Evolutionary conservation across 2,888 invertebrate species (phyloP).

Genomic region (Drosophila niveifrons): DNA sequence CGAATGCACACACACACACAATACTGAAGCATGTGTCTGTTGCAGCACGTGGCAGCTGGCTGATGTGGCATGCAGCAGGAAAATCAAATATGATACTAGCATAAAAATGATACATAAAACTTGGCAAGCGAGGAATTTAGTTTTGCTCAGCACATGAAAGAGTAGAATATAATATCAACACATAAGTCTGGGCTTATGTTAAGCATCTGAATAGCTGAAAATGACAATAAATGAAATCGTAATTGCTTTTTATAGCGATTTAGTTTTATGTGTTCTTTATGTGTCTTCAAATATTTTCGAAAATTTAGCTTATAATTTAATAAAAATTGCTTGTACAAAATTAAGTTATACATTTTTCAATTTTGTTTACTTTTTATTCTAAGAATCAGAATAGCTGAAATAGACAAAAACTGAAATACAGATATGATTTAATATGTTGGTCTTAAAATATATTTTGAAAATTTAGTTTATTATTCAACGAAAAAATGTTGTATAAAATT

Average conservation of each 20-base stretch:
- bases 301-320: too few species aligned
- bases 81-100: conserved; percentile 22
- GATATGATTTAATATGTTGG: too few species aligned
- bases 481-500: too few species aligned
- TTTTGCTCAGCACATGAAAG: background rate
- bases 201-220: background rate
- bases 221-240: background rate
- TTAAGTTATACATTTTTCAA: too few species aligned
- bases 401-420: background rate
- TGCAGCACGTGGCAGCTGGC: conserved; percentile 37
- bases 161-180: background rate
- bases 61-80: conserved; percentile 2
- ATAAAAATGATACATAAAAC: background rate
- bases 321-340: too few species aligned
- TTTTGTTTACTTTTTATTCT: too few species aligned
- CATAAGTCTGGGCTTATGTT: background rate
- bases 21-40: background rate
- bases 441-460: too few species aligned
- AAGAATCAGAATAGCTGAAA: background rate
- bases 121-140: background rate
- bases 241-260: too few species aligned
- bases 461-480: too few species aligned
- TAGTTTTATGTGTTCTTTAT: too few species aligned
- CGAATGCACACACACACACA: background rate
- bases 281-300: too few species aligned